Conservation (phyloP, 2,888 invertebrate species). For the Drosophila nigritarsus region DNA sequence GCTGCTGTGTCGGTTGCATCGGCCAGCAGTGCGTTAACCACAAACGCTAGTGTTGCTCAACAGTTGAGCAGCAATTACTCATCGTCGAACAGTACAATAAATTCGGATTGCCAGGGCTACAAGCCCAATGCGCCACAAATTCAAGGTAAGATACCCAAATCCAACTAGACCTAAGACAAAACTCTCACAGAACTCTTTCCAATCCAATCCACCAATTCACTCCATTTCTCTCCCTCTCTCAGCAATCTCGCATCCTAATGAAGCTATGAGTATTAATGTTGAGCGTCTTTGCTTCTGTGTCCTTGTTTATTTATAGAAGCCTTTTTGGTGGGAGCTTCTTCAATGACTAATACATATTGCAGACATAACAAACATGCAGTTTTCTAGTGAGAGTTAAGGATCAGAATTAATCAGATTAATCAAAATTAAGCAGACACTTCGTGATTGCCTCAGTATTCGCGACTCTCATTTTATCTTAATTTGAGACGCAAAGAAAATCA, state of each 20-base stretch:
- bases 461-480: neutral
- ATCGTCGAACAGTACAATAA: slow-evolving; percentile 85
- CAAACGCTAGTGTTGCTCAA: slow-evolving; percentile 61
- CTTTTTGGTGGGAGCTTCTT: neutral
- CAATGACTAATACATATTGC: neutral
- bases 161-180: neutral
- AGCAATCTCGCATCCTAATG: neutral
- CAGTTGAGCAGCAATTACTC: slow-evolving; percentile 83
- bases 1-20: slow-evolving; percentile 58
- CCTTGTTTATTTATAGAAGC: neutral
- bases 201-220: neutral
- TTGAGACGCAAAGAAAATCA: neutral
- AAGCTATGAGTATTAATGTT: neutral
- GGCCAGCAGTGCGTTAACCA: slow-evolving; percentile 56
- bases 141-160: slow-evolving; percentile 80
- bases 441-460: neutral
- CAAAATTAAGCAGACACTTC: neutral
- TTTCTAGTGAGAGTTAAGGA: neutral
- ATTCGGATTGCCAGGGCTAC: slow-evolving; percentile 87
- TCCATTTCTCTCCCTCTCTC: neutral
- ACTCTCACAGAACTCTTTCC: neutral
- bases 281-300: neutral
- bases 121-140: slow-evolving; percentile 87
- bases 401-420: neutral
- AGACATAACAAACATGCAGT: neutral